A percentile compares a stretch with the other conserved stretches of the same genome.
phyloP scores from a whole-genome alignment of 2,113 vertebrate genomes.

The Dryoscopus gambensis region DNA sequence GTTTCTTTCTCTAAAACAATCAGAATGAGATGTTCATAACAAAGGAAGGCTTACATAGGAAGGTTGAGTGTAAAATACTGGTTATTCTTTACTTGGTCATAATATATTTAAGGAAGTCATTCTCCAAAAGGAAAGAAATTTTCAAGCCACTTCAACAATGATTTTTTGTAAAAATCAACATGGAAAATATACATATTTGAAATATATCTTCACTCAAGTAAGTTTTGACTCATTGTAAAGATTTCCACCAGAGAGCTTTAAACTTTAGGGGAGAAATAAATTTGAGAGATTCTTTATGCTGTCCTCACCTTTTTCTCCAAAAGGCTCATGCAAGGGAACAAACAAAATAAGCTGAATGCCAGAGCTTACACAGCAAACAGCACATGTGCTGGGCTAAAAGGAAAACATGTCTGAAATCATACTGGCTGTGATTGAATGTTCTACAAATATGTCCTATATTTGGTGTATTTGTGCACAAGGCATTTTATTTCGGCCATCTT shows the following conservation, averaged over 20 bases:
- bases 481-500: neutral
- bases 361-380: neutral
- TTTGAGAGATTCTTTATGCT: neutral
- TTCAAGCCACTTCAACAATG: neutral
- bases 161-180: neutral
- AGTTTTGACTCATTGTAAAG: neutral
- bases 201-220: neutral
- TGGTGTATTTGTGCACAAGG: neutral
- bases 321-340: neutral
- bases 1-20: neutral
- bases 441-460: neutral
- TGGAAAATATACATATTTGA: neutral
- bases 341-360: accelerated
- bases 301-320: neutral
- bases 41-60: neutral
- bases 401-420: neutral
- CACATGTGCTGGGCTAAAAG: neutral
- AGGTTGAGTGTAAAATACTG: neutral
- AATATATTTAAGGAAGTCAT: neutral
- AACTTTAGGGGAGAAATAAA: neutral
- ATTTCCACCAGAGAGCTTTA: neutral
- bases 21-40: neutral
- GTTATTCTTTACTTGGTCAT: neutral
- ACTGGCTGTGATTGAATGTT: constrained; percentile 14
- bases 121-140: neutral